phyloP scores from a whole-genome alignment of 2,113 vertebrate species.

The Saimiri boliviensis region DNA sequence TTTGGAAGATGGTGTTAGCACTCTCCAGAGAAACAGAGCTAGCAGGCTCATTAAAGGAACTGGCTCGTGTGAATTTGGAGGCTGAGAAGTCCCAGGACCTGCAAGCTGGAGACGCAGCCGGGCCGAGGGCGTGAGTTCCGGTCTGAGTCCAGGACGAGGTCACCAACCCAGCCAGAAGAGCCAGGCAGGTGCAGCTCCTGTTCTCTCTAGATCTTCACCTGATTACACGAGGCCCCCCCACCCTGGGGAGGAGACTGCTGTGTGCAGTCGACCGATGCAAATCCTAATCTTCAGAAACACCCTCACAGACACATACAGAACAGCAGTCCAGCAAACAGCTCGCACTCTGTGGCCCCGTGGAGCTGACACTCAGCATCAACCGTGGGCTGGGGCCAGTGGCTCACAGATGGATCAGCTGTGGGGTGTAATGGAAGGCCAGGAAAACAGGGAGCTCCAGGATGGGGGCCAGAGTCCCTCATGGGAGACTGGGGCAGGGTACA shows the following conservation, averaged over 20 bases:
- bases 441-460: too few species aligned
- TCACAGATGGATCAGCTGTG: too few species aligned
- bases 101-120: neutral
- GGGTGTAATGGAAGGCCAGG: neutral
- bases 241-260: neutral
- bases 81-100: neutral
- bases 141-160: neutral
- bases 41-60: neutral
- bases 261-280: neutral
- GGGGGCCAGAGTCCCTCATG: too few species aligned
- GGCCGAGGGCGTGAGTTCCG: neutral
- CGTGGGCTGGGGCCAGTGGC: too few species aligned
- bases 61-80: neutral
- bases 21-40: neutral
- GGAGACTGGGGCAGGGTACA: too few species aligned
- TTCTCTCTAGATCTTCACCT: neutral
- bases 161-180: fast-evolving
- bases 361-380: too few species aligned
- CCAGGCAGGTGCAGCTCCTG: neutral
- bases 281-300: neutral
- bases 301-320: neutral
- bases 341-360: too few species aligned
- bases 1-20: neutral
- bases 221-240: neutral
- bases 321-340: neutral